These are phyloP conservation scores for Drosophila lacertosa DNA, from an alignment of 1,140 invertebrate genomes.

Conservation along the genomic window DNA sequence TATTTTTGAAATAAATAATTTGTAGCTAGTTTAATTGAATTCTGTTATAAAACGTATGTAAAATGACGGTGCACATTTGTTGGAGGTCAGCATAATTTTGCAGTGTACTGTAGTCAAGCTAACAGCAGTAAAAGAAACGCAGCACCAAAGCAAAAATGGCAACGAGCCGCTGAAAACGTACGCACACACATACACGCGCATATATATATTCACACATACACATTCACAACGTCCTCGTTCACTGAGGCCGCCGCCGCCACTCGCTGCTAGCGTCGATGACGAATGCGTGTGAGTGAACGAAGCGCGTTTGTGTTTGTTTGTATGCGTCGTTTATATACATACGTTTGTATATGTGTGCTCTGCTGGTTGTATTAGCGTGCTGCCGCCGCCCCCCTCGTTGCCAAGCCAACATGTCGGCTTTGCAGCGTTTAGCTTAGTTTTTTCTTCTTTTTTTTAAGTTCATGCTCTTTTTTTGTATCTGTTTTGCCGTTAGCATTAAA, in stretches of 20 bases:
- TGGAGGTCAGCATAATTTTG: conserved; percentile 26
- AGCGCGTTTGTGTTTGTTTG: conserved; percentile 18
- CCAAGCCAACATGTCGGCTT: conserved; percentile 11
- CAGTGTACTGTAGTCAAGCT: conserved; percentile 24
- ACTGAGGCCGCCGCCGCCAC: conserved; percentile 49
- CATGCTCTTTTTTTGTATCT: conserved; percentile 23
- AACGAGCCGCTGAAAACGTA: conserved; percentile 60
- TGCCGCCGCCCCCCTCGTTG: conserved; percentile 2
- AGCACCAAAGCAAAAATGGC: conserved; percentile 53
- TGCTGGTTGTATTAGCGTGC: conserved; percentile 15
- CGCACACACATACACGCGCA: conserved; percentile 22
- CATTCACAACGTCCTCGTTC: conserved; percentile 56
- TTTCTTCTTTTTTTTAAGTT: conserved; percentile 20
- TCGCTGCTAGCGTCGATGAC: conserved; percentile 65
- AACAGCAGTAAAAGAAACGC: conserved; percentile 13
- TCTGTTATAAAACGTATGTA: no score
- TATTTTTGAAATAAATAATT: neutral
- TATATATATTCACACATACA: conserved; percentile 31
- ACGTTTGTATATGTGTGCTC: conserved; percentile 17
- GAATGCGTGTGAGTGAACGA: conserved; percentile 62
- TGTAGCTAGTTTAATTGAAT: no score
- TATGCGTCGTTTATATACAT: conserved; percentile 20
- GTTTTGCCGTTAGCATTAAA: conserved; percentile 33
- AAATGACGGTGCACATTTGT: conserved; percentile 16
- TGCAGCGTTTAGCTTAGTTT: conserved; percentile 12